Evolutionary conservation across 2,113 vertebrate species (phyloP), one percentile per base, ranked within the genome.

Genomic region (Alexandromys fortis): DNA sequence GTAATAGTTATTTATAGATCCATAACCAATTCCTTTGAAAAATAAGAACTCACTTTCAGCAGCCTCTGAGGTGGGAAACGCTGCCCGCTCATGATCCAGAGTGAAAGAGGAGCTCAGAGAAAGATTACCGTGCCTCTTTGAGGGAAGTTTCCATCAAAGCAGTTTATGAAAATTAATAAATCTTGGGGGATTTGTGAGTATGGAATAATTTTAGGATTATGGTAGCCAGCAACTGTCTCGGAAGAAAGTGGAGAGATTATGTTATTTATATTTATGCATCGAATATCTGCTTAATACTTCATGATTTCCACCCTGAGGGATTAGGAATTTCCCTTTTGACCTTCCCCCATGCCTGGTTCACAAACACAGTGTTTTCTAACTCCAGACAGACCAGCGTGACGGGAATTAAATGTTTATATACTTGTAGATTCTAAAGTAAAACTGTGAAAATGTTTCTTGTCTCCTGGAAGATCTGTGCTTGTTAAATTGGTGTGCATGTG

Each of bases 91-190:
- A 95, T 70, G 70, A 94, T 96, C 89, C 52, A 92, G 97, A 98
- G 94, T 97, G 77, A 97, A 98, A 98, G 89, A 73, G 86, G 85
- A 97, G 86, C 98, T 98, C 96, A 97, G 87, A 94, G 81, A 95
- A 90, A 98, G 97, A 98, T 98, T 98, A 97, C 58, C 97, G 90
- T 96, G 22, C 96, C 94, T 96, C 82, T 98, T 98, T 98, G 93
- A 97, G 68, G 89, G 93, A 98, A 97, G 94, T 98, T 98, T 98
- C 89, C 92, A 90, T 98, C 97, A 98, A 98, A 98, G 94, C 72
- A 97, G n/a, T 98, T 98, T 97, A 97, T 98, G 95, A 98, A 98
- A 98, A 98, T 98, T 97, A 98, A 98, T 98, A 98, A 98, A 97
- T 98, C 93, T 94, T 92, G 86, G 86, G 89, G 95, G 97, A 98